Evolutionary conservation across 2,113 vertebrate species (phyloP).

Genomic region (Mandrillus leucophaeus): DNA sequence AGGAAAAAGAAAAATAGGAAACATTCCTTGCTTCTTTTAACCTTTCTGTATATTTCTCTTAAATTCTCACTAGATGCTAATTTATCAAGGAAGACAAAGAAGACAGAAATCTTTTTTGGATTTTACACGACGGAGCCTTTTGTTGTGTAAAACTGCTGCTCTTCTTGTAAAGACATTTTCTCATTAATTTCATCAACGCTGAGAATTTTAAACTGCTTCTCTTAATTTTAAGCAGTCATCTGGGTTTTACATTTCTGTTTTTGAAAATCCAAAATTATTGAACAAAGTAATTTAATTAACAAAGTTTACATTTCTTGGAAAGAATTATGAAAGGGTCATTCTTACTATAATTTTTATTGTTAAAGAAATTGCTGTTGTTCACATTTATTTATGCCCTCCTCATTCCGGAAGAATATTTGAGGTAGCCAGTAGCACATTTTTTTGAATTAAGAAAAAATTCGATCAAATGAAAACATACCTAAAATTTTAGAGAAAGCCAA

Average conservation of each 20-base stretch:
- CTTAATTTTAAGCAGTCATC: conserved; percentile 33
- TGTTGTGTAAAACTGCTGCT: conserved; percentile 10
- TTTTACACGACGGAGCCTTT: background rate
- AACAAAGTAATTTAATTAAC: conserved; percentile 48
- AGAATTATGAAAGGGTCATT: conserved; percentile 28
- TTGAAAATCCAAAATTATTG: conserved; percentile 35
- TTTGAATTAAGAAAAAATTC: conserved; percentile 47
- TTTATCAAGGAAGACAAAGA: background rate
- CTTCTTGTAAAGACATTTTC: background rate
- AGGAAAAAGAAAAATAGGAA: conserved; percentile 13
- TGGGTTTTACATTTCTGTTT: conserved; percentile 54
- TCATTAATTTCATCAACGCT: conserved; percentile 9
- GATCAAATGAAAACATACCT: background rate
- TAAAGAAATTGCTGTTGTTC: conserved; percentile 36
- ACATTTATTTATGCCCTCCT: conserved; percentile 13
- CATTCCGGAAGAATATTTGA: conserved; percentile 25
- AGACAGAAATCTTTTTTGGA: background rate
- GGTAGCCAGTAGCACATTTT: background rate
- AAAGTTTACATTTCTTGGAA: conserved; percentile 24
- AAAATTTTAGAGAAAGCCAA: conserved; percentile 6
- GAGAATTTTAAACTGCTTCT: background rate
- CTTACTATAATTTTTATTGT: conserved; percentile 60
- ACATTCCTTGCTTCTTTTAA: background rate
- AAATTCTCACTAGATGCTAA: background rate
- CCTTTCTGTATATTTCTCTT: conserved; percentile 7